Evolutionary conservation across 2,113 vertebrate species (phyloP).

Genomic region (Stegostoma tigrinum): DNA sequence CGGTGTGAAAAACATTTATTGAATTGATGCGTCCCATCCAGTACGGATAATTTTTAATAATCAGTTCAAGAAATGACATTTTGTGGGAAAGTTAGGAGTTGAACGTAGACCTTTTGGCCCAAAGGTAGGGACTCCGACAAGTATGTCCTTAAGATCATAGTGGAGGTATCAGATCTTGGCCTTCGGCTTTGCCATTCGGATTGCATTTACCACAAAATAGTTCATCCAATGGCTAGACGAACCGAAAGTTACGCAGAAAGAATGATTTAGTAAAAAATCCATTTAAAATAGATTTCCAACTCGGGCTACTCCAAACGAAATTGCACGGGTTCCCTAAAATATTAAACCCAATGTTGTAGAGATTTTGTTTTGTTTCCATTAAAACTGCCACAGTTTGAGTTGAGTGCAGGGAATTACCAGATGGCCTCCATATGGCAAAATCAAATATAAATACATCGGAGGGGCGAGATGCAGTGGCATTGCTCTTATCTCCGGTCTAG

Average conservation of each 20-base stretch:
- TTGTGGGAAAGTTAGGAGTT: too few relatives aligned
- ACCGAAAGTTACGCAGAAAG: not conserved
- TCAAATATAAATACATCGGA: not conserved
- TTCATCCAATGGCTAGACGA: not conserved
- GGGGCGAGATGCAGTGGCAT: too few relatives aligned
- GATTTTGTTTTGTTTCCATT: not conserved
- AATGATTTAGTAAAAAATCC: not conserved
- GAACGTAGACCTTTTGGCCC: too few relatives aligned
- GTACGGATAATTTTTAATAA: too few relatives aligned
- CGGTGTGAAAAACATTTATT: not conserved
- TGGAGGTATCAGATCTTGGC: not conserved
- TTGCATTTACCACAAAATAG: not conserved
- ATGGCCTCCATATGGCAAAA: not conserved
- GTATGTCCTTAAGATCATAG: not conserved
- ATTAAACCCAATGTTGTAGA: not conserved
- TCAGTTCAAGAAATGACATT: too few relatives aligned
- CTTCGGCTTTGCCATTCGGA: constrained; percentile 2
- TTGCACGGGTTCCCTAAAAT: not conserved
- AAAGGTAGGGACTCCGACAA: not conserved
- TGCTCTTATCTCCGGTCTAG: too few relatives aligned
- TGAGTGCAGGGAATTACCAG: not conserved
- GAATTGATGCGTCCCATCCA: too few relatives aligned
- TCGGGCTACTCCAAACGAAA: not conserved
- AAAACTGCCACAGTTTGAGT: not conserved
- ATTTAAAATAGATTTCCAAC: not conserved